A percentile compares a stretch with the other conserved stretches of the same genome.
Conservation (phyloP, 2,797 vertebrate species). For the Huso huso region DNA sequence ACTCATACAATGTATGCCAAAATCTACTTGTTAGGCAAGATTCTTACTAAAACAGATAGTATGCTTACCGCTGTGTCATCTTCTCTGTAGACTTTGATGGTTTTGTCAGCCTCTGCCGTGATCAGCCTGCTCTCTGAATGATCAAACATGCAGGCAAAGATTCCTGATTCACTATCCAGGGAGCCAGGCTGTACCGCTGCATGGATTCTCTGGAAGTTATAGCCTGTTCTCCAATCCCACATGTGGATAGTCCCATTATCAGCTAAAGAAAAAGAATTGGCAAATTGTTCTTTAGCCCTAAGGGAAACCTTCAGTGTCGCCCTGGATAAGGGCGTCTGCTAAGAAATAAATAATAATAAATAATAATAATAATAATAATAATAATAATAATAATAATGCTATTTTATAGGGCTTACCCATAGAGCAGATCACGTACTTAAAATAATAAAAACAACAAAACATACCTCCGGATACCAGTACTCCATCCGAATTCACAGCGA, state of each 20-base stretch:
- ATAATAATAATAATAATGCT: no score
- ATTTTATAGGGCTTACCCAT: no score
- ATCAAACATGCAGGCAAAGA: slow-evolving; percentile 92
- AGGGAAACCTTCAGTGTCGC: background rate
- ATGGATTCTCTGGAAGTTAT: slow-evolving; percentile 96
- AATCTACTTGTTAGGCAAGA: no score
- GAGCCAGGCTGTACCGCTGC: slow-evolving; percentile 95
- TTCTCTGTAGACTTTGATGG: slow-evolving; percentile 95
- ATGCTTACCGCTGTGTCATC: slow-evolving; percentile 82
- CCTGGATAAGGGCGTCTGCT: no score
- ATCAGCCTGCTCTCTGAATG: slow-evolving; percentile 87
- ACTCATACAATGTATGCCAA: no score
- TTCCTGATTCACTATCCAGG: slow-evolving; percentile 95
- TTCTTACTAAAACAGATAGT: no score
- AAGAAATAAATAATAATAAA: no score
- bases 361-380: no score
- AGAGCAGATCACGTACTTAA: background rate
- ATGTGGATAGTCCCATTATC: slow-evolving; percentile 97
- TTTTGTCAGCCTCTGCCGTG: slow-evolving; percentile 96
- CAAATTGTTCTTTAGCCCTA: background rate
- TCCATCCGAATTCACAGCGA: slow-evolving; percentile 92
- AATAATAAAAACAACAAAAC: background rate
- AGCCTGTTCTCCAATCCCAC: slow-evolving; percentile 98
- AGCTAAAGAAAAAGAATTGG: slow-evolving; percentile 47
- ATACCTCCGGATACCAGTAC: slow-evolving; percentile 95